Evolutionary conservation across 2,113 vertebrate genomes (phyloP), one percentile per base, ranked within the genome.

Genomic region (Phyllostomus hastatus): DNA sequence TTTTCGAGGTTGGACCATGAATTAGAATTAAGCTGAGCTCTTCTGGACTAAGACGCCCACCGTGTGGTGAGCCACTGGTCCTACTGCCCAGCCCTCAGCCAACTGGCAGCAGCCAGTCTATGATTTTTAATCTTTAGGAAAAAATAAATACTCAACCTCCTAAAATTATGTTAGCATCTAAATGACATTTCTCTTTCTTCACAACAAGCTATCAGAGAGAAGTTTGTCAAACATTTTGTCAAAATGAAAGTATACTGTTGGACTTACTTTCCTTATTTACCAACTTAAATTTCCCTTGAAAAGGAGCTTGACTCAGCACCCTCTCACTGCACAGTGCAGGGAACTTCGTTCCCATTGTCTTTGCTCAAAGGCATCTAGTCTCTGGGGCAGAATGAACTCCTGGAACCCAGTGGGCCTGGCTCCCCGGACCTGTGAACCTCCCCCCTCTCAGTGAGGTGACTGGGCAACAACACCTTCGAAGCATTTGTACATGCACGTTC

Each of bases 171-270:
- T 59, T 41, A 26, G 50, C n/a, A 88, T 35, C 22, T n/a, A 70
- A 91, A 38, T 35, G 93, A 6, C 50, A 57, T 48, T 92, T 54
- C 26, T 64, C 35, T 76, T 92, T 88, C 76, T 94, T 96, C 69
- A 82, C 22, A 75, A 57, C 78, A 80, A 86, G 28, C 11, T 75
- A 20, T 50, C 22, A 83, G 67, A 35, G 38, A 16, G 14, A 35
- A 76, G 24, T 31, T 48, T 78, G 41, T 93, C 35, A 95, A 83
- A 91, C 38, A 69, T 24, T 41, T 48, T 76, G 2, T 88, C 57
- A 69, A 93, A 95, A 87, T 22, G 54, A 67, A 91, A 87, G 76
- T 41, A 54, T 15, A n/a, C 54, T 52, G 2, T 22, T 17, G 48
- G 76, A 48, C 35, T 91, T 72, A 59, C 72, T 93, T 94, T 85